A percentile compares a stretch with the other conserved stretches of the same genome.
These are phyloP conservation scores for Tridacna crocea DNA, from an alignment of 2,888 invertebrate genomes.

Conservation along the genomic window DNA sequence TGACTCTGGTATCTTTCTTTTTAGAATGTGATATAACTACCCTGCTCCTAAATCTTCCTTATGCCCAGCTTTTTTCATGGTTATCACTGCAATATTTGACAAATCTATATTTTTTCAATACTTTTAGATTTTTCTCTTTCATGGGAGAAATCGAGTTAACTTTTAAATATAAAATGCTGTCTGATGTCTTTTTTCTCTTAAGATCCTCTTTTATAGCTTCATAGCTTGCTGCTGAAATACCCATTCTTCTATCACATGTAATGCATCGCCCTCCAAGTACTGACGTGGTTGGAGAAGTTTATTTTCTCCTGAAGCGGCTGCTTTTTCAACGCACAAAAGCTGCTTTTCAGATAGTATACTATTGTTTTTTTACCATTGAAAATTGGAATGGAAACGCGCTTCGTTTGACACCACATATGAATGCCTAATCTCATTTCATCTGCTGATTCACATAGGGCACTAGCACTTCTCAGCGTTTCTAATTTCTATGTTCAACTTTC, in stretches of 20 bases:
- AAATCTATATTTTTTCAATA: too few relatives aligned
- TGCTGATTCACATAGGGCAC: too few relatives aligned
- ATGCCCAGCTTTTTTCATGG: too few relatives aligned
- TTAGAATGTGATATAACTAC: not conserved
- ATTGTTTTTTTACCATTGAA: not conserved
- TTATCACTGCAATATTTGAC: too few relatives aligned
- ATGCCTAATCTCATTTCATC: not conserved
- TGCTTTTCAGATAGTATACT: not conserved
- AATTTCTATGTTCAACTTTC: not conserved
- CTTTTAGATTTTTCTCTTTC: too few relatives aligned
- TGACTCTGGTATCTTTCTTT: conserved; percentile 28
- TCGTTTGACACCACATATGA: conserved; percentile 12
- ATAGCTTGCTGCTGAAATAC: conserved; percentile 1
- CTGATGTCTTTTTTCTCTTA: conserved; percentile 3
- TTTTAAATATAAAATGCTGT: too few relatives aligned
- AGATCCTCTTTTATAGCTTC: not conserved
- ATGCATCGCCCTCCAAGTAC: not conserved
- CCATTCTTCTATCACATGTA: conserved; percentile 5
- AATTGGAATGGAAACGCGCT: conserved; percentile 1
- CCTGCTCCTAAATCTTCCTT: conserved; percentile 10
- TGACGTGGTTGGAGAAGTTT: conserved; percentile 2
- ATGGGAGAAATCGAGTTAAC: too few relatives aligned
- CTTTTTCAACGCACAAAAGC: conserved; percentile 2
- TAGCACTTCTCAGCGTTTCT: too few relatives aligned
- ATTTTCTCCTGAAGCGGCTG: not conserved